Conservation (phyloP, 2,113 vertebrate species). For the Sturnira hondurensis region DNA sequence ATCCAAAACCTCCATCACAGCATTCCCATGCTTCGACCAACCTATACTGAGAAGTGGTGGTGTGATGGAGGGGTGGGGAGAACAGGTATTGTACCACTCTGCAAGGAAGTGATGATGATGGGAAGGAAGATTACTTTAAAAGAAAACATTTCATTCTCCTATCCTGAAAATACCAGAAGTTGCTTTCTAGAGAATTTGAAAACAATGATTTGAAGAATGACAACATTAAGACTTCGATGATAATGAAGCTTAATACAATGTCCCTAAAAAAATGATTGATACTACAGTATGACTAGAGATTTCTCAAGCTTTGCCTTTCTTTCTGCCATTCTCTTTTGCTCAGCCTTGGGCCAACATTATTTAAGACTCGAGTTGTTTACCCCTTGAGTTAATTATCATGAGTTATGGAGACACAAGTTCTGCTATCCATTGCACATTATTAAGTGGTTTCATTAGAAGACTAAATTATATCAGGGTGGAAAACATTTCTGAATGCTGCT, state of each 20-base stretch:
- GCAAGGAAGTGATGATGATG: fast-evolving
- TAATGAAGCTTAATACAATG: background rate
- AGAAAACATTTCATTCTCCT: background rate
- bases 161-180: background rate
- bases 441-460: slow-evolving; percentile 21
- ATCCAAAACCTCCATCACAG: background rate
- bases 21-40: background rate
- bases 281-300: background rate
- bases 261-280: background rate
- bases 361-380: background rate
- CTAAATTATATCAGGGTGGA: slow-evolving; percentile 17
- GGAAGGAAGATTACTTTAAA: background rate
- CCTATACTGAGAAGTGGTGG: background rate
- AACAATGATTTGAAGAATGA: background rate
- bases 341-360: background rate
- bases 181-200: background rate
- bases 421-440: background rate
- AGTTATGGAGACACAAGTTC: slow-evolving; percentile 20
- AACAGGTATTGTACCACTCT: background rate
- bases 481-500: slow-evolving; percentile 46
- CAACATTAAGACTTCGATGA: background rate
- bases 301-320: background rate
- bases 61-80: background rate
- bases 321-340: background rate
- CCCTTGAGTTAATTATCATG: slow-evolving; percentile 10